Evolutionary conservation across 2,797 vertebrate species (phyloP).

Genomic region (Rhincodon typus): DNA sequence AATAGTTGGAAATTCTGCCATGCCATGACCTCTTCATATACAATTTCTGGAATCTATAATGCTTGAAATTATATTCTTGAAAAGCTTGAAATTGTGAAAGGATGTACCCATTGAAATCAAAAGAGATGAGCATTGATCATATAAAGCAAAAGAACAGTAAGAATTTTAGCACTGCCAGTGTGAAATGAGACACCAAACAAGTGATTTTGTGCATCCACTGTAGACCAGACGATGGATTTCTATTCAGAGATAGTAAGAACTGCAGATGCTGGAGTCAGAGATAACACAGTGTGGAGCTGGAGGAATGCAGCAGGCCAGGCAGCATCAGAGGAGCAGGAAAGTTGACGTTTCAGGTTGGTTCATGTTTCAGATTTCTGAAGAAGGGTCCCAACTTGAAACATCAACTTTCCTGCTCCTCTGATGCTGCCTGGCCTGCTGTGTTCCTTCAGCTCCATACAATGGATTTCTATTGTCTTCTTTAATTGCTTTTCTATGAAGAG

Average conservation of each 20-base stretch:
- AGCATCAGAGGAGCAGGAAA: too few relatives aligned
- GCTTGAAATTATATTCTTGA: neutral
- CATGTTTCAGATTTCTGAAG: too few relatives aligned
- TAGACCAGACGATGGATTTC: neutral
- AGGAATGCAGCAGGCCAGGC: too few relatives aligned
- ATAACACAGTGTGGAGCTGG: too few relatives aligned
- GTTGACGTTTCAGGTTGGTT: too few relatives aligned
- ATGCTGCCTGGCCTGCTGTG: too few relatives aligned
- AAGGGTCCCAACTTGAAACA: too few relatives aligned
- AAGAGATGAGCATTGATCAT: neutral
- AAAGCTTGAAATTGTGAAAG: too few relatives aligned
- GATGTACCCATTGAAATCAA: neutral
- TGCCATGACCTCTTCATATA: neutral
- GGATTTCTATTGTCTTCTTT: neutral
- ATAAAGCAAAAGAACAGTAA: neutral
- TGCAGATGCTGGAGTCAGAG: too few relatives aligned
- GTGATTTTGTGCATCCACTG: neutral
- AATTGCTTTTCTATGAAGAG: neutral
- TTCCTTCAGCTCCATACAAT: too few relatives aligned
- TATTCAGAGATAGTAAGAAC: too few relatives aligned
- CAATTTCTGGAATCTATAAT: neutral
- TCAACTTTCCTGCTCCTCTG: too few relatives aligned
- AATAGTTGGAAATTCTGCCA: neutral
- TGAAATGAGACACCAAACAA: neutral
- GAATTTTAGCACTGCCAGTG: neutral